Evolutionary conservation across 2,888 invertebrate species (phyloP).

Genomic region (Dilophus febrilis): DNA sequence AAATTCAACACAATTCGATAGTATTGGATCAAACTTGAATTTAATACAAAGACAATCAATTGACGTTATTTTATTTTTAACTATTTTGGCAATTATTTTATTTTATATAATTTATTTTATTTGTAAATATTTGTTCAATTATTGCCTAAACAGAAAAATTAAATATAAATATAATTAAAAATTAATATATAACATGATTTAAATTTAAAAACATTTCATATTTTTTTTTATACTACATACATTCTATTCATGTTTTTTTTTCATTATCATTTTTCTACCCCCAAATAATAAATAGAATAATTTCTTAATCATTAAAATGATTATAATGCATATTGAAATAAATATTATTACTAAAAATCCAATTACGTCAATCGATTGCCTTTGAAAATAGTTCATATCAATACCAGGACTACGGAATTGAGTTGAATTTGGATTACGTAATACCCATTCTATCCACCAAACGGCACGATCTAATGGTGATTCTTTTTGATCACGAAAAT

Average conservation of each 20-base stretch:
- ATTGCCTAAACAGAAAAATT: too few relatives aligned
- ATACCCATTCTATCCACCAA: slow-evolving; percentile 6
- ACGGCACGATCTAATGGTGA: slow-evolving; percentile 4
- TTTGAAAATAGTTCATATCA: neutral
- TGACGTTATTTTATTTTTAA: neutral
- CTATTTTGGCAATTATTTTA: neutral
- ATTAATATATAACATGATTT: too few relatives aligned
- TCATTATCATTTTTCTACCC: too few relatives aligned
- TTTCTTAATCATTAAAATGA: too few relatives aligned
- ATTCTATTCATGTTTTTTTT: too few relatives aligned
- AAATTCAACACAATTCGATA: neutral
- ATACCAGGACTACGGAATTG: neutral
- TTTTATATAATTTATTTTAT: too few relatives aligned
- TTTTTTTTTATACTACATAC: too few relatives aligned
- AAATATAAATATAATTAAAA: too few relatives aligned
- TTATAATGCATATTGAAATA: neutral
- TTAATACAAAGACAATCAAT: slow-evolving; percentile 1
- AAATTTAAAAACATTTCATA: too few relatives aligned
- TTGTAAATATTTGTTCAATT: too few relatives aligned
- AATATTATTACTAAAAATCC: neutral
- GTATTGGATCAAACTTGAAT: neutral
- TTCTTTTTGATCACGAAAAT: slow-evolving; percentile 5
- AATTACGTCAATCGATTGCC: slow-evolving; percentile 1
- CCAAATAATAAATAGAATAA: too few relatives aligned
- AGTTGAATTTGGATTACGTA: slow-evolving; percentile 5